phyloP scores from a whole-genome alignment of 2,797 vertebrate species.

The Spinus olivaceus region DNA sequence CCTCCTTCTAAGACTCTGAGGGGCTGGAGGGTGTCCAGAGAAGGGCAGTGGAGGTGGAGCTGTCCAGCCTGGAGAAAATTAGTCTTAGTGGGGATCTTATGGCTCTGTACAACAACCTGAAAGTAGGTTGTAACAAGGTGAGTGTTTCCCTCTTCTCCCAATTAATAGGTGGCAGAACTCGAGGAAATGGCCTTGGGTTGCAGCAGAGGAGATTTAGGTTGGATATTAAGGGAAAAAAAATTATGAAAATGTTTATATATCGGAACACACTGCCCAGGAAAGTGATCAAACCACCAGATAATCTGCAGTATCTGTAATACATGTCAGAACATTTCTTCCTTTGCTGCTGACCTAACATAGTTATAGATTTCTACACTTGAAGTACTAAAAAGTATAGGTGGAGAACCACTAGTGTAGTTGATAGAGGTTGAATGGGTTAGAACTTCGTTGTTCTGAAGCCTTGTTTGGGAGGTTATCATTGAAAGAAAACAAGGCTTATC shows the following conservation, averaged over 20 bases:
- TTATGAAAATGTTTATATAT: neutral
- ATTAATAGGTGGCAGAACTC: neutral
- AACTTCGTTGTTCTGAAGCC: neutral
- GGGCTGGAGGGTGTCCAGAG: neutral
- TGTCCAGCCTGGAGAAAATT: neutral
- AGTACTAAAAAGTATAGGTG: neutral
- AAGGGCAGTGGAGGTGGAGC: neutral
- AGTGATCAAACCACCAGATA: neutral
- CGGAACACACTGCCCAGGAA: neutral
- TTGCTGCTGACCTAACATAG: neutral
- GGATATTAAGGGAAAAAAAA: neutral
- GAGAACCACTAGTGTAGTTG: neutral
- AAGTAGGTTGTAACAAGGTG: neutral
- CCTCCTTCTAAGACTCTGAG: neutral
- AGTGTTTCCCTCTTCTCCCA: neutral
- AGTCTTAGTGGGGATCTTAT: neutral
- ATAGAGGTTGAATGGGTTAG: neutral
- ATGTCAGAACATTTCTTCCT: neutral
- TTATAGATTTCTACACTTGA: constrained; percentile 7
- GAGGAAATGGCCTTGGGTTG: neutral
- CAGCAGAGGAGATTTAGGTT: neutral
- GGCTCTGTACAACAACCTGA: neutral
- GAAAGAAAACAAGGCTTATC: constrained; percentile 32
- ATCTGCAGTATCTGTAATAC: neutral
- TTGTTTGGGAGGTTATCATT: neutral